Base-by-base conservation (phyloP, 2,888 invertebrate genomes). In the Epinotia demarniana region DNA sequence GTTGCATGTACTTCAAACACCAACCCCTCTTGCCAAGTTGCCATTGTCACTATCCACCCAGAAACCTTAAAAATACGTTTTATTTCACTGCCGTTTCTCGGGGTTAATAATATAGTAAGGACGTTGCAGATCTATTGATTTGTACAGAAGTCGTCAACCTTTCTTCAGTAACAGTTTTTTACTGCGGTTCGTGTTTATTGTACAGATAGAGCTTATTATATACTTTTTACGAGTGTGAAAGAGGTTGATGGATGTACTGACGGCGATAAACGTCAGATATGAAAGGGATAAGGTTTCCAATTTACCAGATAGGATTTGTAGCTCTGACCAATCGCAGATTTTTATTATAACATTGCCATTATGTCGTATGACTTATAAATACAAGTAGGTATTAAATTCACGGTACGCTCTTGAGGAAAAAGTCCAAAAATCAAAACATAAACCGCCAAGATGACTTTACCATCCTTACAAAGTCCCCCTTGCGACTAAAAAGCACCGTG, bases 101-200 rank as follows among this genome's bases (percentile, higher is more conserved):
- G 19, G 19, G 23, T 33, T 57, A 13, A 57, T 67, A 19, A 43
- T 39, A 53, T 66, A 57, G 57, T 57, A 43, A 39, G 16, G 19
- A 57, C 39, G 19, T 57, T 57, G 19, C 57, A 13, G 39, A 67
- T 57, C 8, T 67, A 67, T 67, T 67, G 67, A 67, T 55, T 55
- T 13, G 49, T 66, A 27, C 49, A 9, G 49, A 16, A 18, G 53
- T 67, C 33, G 33, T 33, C 43, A n/a, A 27, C 27, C 27, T 53
- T 6, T 3, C 18, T 19, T 18, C 23, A 58, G 4, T 13, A 43
- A 46, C 39, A 63, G 23, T 11, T 19, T 4, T 8, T 19, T 63
- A 49, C 64, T 49, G 49, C 49, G 49, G n/a, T 6, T 49, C 49
- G 49, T 49, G 49, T 49, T 49, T 49, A 16, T 49, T 49, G 49